Percentiles rank a stretch among this genome's conserved stretches.
phyloP scores from a whole-genome alignment of 2,888 invertebrate genomes.

The Amphipoea oculea region DNA sequence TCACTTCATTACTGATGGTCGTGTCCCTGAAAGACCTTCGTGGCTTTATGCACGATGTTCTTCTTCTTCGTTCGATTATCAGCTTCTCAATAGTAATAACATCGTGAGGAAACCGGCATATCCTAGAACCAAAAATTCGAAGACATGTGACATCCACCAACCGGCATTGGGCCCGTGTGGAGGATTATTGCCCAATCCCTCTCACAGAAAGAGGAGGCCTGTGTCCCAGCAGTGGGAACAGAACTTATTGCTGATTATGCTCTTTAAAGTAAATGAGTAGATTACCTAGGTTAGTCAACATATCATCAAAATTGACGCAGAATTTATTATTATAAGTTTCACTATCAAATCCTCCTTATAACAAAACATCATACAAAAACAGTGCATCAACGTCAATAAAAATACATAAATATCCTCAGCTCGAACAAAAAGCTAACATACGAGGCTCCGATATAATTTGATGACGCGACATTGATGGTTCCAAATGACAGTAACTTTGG shows the following conservation, averaged over 20 bases:
- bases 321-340: not conserved
- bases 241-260: no score
- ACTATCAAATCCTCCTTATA: not conserved
- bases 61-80: not conserved
- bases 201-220: no score
- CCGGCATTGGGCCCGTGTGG: no score
- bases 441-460: constrained; percentile 37
- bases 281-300: not conserved
- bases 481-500: constrained; percentile 41
- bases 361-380: constrained; percentile 7
- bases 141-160: no score
- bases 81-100: not conserved
- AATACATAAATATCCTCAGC: constrained; percentile 21
- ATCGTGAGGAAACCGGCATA: not conserved
- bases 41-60: not conserved
- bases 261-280: not conserved
- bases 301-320: not conserved
- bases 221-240: no score
- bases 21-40: not conserved
- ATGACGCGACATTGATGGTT: constrained; percentile 54
- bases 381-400: constrained; percentile 31
- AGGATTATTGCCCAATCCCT: no score
- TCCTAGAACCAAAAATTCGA: no score
- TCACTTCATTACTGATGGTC: not conserved
- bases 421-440: constrained; percentile 42